Conservation (phyloP, 2,888 invertebrate genomes). For the Chaetoderma sp. region DNA sequence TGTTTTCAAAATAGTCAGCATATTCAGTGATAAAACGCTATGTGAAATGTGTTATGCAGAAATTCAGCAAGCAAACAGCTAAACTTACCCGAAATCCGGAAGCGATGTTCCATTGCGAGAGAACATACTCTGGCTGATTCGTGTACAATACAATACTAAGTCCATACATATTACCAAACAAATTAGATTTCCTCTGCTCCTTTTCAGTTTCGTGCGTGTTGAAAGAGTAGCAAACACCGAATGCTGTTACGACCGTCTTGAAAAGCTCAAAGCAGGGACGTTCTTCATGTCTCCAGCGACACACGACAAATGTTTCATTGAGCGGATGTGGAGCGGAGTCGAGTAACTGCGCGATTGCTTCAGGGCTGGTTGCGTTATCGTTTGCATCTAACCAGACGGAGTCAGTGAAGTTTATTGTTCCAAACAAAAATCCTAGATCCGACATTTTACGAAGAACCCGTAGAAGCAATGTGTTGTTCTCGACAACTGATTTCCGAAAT, state of each 20-base stretch:
- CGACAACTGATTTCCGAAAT: background rate
- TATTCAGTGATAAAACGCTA: too few species aligned
- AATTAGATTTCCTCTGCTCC: background rate
- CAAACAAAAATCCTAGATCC: background rate
- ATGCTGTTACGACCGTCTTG: background rate
- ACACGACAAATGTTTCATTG: background rate
- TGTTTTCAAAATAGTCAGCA: too few species aligned
- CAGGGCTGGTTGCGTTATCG: background rate
- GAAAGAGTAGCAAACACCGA: background rate
- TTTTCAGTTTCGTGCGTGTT: background rate
- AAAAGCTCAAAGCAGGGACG: background rate
- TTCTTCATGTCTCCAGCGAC: background rate
- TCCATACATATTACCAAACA: background rate
- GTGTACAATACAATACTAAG: background rate
- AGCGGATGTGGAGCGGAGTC: background rate
- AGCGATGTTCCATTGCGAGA: background rate
- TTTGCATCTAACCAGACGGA: background rate
- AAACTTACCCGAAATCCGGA: conserved; percentile 2
- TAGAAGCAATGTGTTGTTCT: background rate
- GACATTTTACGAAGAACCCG: background rate
- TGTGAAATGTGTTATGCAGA: too few species aligned
- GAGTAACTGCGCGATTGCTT: background rate
- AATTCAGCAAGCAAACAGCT: too few species aligned
- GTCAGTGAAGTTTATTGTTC: background rate
- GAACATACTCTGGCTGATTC: background rate